These are phyloP conservation scores for Calliopum simillimum DNA, from an alignment of 2,888 invertebrate species.

Conservation along the genomic window DNA sequence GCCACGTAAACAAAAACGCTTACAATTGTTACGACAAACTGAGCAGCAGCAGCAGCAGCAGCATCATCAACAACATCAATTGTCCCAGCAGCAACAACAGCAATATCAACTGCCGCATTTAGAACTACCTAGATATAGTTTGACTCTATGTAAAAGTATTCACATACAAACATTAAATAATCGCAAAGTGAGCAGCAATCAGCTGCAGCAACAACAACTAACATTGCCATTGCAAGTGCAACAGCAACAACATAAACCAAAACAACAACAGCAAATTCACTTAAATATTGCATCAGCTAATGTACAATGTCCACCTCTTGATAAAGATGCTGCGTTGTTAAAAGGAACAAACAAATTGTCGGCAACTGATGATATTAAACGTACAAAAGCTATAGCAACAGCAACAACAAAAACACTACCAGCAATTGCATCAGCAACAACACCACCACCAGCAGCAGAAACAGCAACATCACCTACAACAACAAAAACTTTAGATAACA, in stretches of 20 bases:
- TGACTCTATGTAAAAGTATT: slow-evolving; percentile 49
- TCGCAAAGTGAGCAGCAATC: slow-evolving; percentile 20
- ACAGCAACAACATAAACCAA: background rate
- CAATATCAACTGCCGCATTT: slow-evolving; percentile 30
- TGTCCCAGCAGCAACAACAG: slow-evolving; percentile 27
- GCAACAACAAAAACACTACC: slow-evolving; percentile 46
- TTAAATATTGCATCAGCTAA: too few species aligned
- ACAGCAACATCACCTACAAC: slow-evolving; percentile 47
- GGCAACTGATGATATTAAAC: too few species aligned
- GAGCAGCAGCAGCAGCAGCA: slow-evolving; percentile 37
- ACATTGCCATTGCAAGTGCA: slow-evolving; percentile 41
- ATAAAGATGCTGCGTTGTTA: too few species aligned
- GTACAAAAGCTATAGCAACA: slow-evolving; percentile 3
- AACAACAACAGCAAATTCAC: background rate
- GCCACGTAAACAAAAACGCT: slow-evolving; percentile 54
- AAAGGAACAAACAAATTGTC: too few species aligned
- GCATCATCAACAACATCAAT: slow-evolving; percentile 32
- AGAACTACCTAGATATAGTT: slow-evolving; percentile 54
- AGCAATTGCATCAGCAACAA: slow-evolving; percentile 36
- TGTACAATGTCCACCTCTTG: too few species aligned
- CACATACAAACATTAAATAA: slow-evolving; percentile 20
- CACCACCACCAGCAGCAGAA: slow-evolving; percentile 26
- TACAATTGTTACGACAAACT: slow-evolving; percentile 49
- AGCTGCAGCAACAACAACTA: slow-evolving; percentile 31
- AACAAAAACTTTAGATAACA: slow-evolving; percentile 48